Conservation (phyloP, 2,797 vertebrate genomes). For the Enteromius mattozi region DNA sequence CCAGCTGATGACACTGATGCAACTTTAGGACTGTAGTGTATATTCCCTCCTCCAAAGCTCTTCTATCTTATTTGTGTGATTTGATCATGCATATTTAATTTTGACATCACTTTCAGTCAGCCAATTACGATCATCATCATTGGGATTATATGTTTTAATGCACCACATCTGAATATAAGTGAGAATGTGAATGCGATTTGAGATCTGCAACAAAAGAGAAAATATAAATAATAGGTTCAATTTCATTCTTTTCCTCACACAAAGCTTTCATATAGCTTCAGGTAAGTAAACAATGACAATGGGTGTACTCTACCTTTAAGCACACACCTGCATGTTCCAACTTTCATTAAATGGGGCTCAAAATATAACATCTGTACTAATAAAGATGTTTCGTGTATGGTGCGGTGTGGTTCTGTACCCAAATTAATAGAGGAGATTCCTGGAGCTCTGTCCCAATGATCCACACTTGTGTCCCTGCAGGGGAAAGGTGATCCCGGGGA, state of each 20-base stretch:
- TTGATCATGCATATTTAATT: not conserved
- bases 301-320: not conserved
- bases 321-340: not conserved
- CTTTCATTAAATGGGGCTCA: slow-evolving; percentile 64
- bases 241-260: not conserved
- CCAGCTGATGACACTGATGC: too few relatives aligned
- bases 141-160: not conserved
- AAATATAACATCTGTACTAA: slow-evolving; percentile 55
- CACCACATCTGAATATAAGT: not conserved
- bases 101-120: not conserved
- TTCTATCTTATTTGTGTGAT: not conserved
- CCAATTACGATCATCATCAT: not conserved
- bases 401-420: slow-evolving; percentile 39
- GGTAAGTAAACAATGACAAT: not conserved
- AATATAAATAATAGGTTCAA: not conserved
- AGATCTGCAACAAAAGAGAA: not conserved
- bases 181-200: not conserved
- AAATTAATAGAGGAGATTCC: slow-evolving; percentile 63
- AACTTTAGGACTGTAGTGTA: not conserved
- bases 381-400: slow-evolving; percentile 39
- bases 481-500: slow-evolving; percentile 72
- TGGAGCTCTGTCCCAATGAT: slow-evolving; percentile 62
- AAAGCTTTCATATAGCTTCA: not conserved
- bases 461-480: slow-evolving; percentile 64
- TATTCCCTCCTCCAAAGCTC: not conserved